Percentiles rank a stretch among this genome's conserved stretches.
These are phyloP conservation scores for Chelidonichthys spinosus DNA, from an alignment of 2,797 vertebrate species.

Conservation along the genomic window DNA sequence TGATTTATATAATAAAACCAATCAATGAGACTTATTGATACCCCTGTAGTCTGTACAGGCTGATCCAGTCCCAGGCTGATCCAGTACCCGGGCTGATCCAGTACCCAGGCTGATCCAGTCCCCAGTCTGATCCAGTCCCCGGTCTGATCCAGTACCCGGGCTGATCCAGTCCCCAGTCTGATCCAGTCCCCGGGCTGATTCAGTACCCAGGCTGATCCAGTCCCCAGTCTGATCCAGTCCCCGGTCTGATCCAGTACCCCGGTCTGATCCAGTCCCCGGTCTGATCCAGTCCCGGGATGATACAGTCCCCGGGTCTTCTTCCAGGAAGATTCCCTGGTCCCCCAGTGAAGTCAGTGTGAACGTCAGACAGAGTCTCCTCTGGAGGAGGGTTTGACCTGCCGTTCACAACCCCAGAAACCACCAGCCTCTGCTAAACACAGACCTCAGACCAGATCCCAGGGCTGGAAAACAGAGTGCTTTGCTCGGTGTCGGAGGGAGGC, in stretches of 20 bases:
- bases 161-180: no score
- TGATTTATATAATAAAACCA: neutral
- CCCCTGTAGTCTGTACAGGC: neutral
- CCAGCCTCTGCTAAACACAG: constrained; percentile 76
- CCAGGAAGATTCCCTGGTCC: constrained; percentile 6
- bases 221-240: no score
- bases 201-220: no score
- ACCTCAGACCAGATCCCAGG: constrained; percentile 71
- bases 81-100: no score
- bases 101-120: no score
- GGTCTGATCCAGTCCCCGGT: no score
- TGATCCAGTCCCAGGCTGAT: no score
- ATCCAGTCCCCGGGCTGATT: no score
- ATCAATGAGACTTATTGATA: neutral
- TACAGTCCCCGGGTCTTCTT: neutral
- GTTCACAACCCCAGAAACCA: constrained; percentile 67
- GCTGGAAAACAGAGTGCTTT: constrained; percentile 60
- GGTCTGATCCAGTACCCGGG: no score
- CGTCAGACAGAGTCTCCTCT: constrained; percentile 36
- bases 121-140: no score
- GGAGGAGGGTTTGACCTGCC: constrained; percentile 51
- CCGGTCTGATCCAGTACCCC: no score
- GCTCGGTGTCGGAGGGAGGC: constrained; percentile 45
- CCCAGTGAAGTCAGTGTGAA: neutral
- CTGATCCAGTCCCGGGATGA: no score